Conservation (phyloP, 2,797 vertebrate species). For the Chaunax sp. region DNA sequence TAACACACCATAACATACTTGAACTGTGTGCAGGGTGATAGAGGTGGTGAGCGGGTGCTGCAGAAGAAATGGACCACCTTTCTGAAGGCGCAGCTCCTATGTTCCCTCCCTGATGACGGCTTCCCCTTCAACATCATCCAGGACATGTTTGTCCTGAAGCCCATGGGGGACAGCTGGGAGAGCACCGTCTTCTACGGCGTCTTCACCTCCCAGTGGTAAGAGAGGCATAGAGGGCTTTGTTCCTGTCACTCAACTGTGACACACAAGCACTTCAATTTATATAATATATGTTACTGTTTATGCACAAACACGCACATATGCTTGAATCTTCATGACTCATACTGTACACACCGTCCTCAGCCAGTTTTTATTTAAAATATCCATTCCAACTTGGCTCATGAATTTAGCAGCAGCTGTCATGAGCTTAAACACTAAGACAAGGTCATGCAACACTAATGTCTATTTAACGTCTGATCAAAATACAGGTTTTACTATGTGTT, state of each 20-base stretch:
- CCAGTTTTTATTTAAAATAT: slow-evolving; percentile 33
- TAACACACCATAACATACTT: not conserved
- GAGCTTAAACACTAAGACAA: slow-evolving; percentile 53
- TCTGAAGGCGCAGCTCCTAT: slow-evolving; percentile 93
- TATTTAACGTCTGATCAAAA: slow-evolving; percentile 56
- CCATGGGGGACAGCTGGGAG: slow-evolving; percentile 84
- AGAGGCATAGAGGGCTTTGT: not conserved
- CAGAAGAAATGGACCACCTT: slow-evolving; percentile 96
- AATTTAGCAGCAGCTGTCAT: slow-evolving; percentile 61
- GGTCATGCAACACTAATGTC: slow-evolving; percentile 27
- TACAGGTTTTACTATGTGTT: slow-evolving; percentile 45
- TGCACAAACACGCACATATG: slow-evolving; percentile 20
- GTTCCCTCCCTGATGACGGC: slow-evolving; percentile 89
- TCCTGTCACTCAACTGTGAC: slow-evolving; percentile 6
- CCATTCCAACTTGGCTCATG: slow-evolving; percentile 37
- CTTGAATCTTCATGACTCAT: slow-evolving; percentile 8
- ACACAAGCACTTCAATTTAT: not conserved
- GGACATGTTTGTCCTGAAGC: slow-evolving; percentile 92
- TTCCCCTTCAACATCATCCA: slow-evolving; percentile 95
- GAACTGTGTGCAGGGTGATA: slow-evolving; percentile 84
- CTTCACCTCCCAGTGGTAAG: slow-evolving; percentile 94
- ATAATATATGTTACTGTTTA: slow-evolving; percentile 13
- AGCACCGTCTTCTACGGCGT: slow-evolving; percentile 91
- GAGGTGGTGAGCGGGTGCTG: slow-evolving; percentile 91
- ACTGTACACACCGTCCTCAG: slow-evolving; percentile 26